A percentile compares a stretch with the other conserved stretches of the same genome.
Evolutionary conservation across 2,113 vertebrate species (phyloP).

Genomic region (Micromys minutus): DNA sequence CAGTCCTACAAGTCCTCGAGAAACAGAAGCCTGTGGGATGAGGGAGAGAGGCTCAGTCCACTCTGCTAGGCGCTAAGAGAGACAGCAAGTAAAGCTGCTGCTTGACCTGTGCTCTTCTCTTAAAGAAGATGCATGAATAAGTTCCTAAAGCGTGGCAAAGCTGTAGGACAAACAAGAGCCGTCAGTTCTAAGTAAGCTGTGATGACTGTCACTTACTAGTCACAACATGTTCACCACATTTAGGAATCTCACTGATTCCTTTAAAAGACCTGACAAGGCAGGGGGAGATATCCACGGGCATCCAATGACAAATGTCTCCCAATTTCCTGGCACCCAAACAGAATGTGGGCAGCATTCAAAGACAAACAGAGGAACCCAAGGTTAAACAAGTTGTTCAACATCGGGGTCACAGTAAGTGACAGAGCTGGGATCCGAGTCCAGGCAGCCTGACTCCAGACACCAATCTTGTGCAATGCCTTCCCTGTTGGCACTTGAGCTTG

Average conservation of each 20-base stretch:
- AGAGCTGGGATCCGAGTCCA: background rate
- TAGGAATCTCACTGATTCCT: background rate
- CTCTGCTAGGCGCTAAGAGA: background rate
- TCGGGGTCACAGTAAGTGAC: background rate
- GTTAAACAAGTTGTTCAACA: background rate
- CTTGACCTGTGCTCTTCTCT: background rate
- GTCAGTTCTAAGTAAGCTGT: background rate
- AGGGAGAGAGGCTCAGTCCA: background rate
- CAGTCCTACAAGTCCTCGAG: background rate
- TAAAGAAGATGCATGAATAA: background rate
- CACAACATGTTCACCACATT: background rate
- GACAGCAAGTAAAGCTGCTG: background rate
- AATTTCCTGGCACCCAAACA: background rate
- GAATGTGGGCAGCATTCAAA: background rate
- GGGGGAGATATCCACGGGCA: background rate
- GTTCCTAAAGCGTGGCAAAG: background rate
- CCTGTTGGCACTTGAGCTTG: background rate
- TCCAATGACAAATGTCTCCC: background rate
- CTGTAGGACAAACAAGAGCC: background rate
- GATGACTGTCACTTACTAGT: background rate
- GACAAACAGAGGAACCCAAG: background rate
- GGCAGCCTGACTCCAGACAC: background rate
- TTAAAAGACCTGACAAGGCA: background rate
- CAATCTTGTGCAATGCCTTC: background rate
- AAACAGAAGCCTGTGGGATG: background rate